phyloP scores from a whole-genome alignment of 2,113 vertebrate genomes.

The Amphilophus citrinellus region DNA sequence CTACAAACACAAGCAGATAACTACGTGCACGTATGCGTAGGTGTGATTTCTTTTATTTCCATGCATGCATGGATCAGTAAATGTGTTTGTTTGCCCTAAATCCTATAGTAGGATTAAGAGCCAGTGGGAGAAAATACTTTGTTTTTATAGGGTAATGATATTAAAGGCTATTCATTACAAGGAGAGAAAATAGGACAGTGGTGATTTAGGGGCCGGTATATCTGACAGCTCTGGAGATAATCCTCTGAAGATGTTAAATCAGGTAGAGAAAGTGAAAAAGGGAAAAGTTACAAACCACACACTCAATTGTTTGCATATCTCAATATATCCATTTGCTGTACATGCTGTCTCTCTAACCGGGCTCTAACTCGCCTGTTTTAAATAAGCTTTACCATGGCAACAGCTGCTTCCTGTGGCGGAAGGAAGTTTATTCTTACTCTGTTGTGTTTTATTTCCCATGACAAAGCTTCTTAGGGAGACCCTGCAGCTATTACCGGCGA shows the following conservation, averaged over 20 bases:
- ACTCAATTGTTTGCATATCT: background rate
- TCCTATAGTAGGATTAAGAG: slow-evolving; percentile 48
- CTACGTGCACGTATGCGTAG: background rate
- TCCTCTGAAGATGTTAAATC: slow-evolving; percentile 46
- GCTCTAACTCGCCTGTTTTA: slow-evolving; percentile 35
- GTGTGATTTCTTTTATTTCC: slow-evolving; percentile 4
- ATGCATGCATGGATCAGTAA: slow-evolving; percentile 4
- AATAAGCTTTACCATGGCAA: slow-evolving; percentile 57
- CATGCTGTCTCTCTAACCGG: background rate
- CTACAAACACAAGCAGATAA: background rate
- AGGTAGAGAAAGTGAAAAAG: slow-evolving; percentile 15
- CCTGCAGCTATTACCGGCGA: slow-evolving; percentile 56
- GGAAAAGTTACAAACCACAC: slow-evolving; percentile 1
- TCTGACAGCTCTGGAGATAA: slow-evolving; percentile 41
- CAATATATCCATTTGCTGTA: background rate
- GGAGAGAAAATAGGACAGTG: slow-evolving; percentile 53
- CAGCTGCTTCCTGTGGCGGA: slow-evolving; percentile 58
- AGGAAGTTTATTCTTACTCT: slow-evolving; percentile 70
- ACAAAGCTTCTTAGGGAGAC: slow-evolving; percentile 61
- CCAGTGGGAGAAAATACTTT: slow-evolving; percentile 41
- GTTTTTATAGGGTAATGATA: slow-evolving; percentile 64
- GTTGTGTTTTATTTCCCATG: slow-evolving; percentile 70
- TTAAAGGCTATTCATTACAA: slow-evolving; percentile 67
- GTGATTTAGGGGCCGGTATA: slow-evolving; percentile 31
- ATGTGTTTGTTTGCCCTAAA: slow-evolving; percentile 44